Conservation (phyloP, 2,888 invertebrate genomes). For the Dusona sp. region DNA sequence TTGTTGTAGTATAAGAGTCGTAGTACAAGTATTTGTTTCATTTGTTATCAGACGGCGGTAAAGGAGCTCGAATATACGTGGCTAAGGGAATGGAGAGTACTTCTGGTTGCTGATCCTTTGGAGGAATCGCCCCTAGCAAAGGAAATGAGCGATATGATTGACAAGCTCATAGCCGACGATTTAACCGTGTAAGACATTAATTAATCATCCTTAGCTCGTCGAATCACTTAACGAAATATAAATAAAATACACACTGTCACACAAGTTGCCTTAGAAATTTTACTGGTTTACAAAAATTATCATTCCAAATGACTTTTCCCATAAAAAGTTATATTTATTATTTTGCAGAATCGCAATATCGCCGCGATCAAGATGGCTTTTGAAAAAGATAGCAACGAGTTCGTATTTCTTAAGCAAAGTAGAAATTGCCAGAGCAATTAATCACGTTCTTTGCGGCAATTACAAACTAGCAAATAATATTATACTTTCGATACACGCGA, state of each 20-base stretch:
- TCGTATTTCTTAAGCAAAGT: slow-evolving; percentile 80
- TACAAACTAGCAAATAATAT: slow-evolving; percentile 79
- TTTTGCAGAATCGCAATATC: slow-evolving; percentile 72
- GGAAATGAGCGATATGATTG: slow-evolving; percentile 85
- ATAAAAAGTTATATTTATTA: slow-evolving; percentile 71
- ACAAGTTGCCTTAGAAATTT: background rate
- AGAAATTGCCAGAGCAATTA: slow-evolving; percentile 84
- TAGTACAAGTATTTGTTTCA: slow-evolving; percentile 26
- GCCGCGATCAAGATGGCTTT: slow-evolving; percentile 81
- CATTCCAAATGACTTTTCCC: background rate
- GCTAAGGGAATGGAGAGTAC: slow-evolving; percentile 88
- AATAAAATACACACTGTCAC: background rate
- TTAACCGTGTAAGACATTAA: slow-evolving; percentile 67
- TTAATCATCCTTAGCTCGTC: slow-evolving; percentile 46
- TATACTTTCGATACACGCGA: slow-evolving; percentile 79
- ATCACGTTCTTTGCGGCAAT: slow-evolving; percentile 81
- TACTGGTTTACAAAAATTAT: background rate
- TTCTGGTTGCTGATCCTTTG: slow-evolving; percentile 87
- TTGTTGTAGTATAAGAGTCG: no score
- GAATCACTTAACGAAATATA: background rate
- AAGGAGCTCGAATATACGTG: slow-evolving; percentile 87
- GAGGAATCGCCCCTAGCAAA: slow-evolving; percentile 84
- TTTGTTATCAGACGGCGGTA: slow-evolving; percentile 86
- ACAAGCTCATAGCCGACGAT: slow-evolving; percentile 85
- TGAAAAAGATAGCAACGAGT: slow-evolving; percentile 84